Percentiles rank a stretch among this genome's conserved stretches.
These are phyloP conservation scores for Maniola jurtina DNA, from an alignment of 1,140 invertebrate species.

Conservation along the genomic window DNA sequence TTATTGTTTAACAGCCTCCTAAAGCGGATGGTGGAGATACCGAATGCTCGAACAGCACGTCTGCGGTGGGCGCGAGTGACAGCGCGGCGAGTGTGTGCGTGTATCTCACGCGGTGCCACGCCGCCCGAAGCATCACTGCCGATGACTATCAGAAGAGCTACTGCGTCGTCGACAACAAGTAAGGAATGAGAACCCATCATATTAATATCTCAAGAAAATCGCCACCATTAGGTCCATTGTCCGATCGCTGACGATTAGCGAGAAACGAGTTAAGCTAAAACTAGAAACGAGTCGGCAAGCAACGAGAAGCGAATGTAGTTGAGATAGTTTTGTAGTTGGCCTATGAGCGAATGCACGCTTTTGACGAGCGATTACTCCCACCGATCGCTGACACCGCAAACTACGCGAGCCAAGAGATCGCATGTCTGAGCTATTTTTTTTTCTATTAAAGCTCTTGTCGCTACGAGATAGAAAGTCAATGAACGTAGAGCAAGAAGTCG, in stretches of 20 bases:
- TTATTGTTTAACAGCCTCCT: constrained; percentile 34
- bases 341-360: no score
- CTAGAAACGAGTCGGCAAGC: no score
- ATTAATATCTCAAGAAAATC: not conserved
- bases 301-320: no score
- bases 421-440: no score
- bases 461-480: not conserved
- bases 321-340: no score
- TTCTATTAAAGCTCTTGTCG: no score
- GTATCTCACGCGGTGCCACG: constrained; percentile 55
- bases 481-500: not conserved
- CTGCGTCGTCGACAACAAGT: constrained; percentile 52
- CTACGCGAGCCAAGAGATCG: no score
- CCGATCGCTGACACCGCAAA: no score
- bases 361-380: no score
- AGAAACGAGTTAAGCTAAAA: not conserved
- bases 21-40: constrained; percentile 33
- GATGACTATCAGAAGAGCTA: constrained; percentile 41
- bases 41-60: constrained; percentile 33
- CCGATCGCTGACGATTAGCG: not conserved
- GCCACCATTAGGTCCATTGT: not conserved
- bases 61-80: constrained; percentile 25
- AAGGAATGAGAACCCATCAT: not conserved
- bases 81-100: constrained; percentile 38
- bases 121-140: constrained; percentile 41